Base-by-base conservation (phyloP, 1,140 invertebrate genomes). In the Papilio polytes region DNA sequence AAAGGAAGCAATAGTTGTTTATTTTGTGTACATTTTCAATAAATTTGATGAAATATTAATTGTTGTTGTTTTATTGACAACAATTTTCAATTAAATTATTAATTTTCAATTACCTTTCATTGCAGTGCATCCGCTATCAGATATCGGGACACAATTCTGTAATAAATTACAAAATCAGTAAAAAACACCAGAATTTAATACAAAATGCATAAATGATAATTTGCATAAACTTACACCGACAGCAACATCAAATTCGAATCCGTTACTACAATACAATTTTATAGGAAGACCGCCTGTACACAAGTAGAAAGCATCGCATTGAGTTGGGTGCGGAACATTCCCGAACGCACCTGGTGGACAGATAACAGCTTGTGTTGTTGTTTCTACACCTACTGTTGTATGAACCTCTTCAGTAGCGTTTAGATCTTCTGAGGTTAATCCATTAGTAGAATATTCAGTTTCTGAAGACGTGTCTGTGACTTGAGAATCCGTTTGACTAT, bases 241-340 rank as follows among this genome's bases (percentile, higher is more conserved):
- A 6, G 20, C 22, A 12, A 46, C 15, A 36, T 86, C 83, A 46
- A 76, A 86, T 51, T 86, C 85, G 31, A 74, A 82, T 78, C 81
- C 85, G 12, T 51, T 63, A 13, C 72, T 51, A 48, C 85, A 86
- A 31, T 22, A 59, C n/a, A 89, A 56, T 9, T 83, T 76, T 26
- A 85, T 83, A 3, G 80, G 78, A 1, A 77, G 76, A 8, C 86
- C 87, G 10, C 74, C 84, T 7, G 78, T 70, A 18, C 89, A 88
- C 66, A 89, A 77, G 36, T 85, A 87, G 53, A 81, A 88, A n/a
- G 82, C 80, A 73, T 88, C 82, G 82, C 89, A 90, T 3, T 41
- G 18, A 1, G 80, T 41, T 13, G 88, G 85, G 82, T 90, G 81
- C 13, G 88, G 76, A 0, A 89, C 72, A 36, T 86, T 89, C 8